phyloP scores from a whole-genome alignment of 2,113 vertebrate genomes.

The Dromas ardeola region DNA sequence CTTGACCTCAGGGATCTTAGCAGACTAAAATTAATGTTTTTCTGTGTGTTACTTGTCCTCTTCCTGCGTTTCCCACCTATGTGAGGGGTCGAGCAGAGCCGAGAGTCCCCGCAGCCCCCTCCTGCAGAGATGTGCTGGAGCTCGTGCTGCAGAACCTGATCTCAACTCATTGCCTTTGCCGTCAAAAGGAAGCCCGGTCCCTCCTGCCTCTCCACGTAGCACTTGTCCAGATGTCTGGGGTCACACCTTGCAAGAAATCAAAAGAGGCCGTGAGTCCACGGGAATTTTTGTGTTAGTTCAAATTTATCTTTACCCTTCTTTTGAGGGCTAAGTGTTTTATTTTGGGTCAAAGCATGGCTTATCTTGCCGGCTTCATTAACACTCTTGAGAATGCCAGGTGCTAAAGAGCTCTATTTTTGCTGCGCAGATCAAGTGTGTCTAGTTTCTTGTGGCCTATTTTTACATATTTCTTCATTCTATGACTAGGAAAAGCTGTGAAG shows the following conservation, averaged over 20 bases:
- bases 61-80: neutral
- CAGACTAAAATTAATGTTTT: neutral
- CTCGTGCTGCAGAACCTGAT: neutral
- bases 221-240: neutral
- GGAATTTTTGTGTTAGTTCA: neutral
- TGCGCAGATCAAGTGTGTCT: constrained; percentile 42
- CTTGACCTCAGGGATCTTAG: neutral
- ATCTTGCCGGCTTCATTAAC: constrained; percentile 55
- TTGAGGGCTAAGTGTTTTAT: constrained; percentile 5
- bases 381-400: constrained; percentile 55
- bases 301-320: neutral
- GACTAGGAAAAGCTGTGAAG: constrained; percentile 23
- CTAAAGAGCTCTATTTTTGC: constrained; percentile 67
- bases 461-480: constrained; percentile 45
- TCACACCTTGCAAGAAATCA: neutral
- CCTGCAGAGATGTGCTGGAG: fast-evolving
- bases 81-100: neutral
- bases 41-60: neutral
- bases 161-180: neutral
- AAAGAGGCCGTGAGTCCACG: neutral
- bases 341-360: constrained; percentile 53
- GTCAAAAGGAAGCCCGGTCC: neutral
- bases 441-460: constrained; percentile 61
- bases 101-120: neutral
- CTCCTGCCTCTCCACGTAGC: neutral